Percentiles rank a stretch among this genome's conserved stretches.
Conservation (phyloP, 2,888 invertebrate species). For the Meganola albula region DNA sequence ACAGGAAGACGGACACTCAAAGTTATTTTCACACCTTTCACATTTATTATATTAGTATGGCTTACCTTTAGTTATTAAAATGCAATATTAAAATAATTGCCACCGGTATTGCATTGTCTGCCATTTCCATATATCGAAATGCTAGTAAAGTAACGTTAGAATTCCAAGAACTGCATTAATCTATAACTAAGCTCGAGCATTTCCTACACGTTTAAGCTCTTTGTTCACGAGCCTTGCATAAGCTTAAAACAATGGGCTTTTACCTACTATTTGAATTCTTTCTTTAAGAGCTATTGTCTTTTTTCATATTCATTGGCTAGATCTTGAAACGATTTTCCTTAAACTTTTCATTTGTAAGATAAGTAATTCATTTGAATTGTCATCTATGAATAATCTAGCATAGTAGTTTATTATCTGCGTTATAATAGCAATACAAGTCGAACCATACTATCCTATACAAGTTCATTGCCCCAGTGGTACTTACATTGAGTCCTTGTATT, state of each 20-base stretch:
- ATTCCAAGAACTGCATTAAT: conserved; percentile 40
- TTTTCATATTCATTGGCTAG: conserved; percentile 45
- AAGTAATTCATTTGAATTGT: too few species aligned
- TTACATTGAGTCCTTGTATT: conserved; percentile 39
- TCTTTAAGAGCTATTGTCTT: conserved; percentile 35
- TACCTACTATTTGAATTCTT: conserved; percentile 53
- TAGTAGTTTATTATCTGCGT: too few species aligned
- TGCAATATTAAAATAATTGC: conserved; percentile 18
- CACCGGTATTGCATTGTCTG: conserved; percentile 11
- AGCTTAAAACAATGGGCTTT: conserved; percentile 50
- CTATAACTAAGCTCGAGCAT: conserved; percentile 39
- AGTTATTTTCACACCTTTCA: too few species aligned
- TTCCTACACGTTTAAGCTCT: conserved; percentile 55
- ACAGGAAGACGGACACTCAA: too few species aligned
- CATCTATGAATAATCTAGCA: too few species aligned
- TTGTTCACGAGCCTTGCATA: conserved; percentile 37
- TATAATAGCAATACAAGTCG: too few species aligned
- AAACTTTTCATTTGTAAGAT: too few species aligned
- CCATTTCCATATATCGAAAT: conserved; percentile 20
- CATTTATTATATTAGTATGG: too few species aligned
- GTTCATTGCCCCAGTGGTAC: conserved; percentile 61
- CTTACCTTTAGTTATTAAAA: too few species aligned
- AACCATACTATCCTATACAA: too few species aligned
- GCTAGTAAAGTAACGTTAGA: conserved; percentile 18
- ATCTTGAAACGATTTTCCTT: too few species aligned